These are phyloP conservation scores for Hydraecia micacea DNA, from an alignment of 2,888 invertebrate species.

Conservation along the genomic window DNA sequence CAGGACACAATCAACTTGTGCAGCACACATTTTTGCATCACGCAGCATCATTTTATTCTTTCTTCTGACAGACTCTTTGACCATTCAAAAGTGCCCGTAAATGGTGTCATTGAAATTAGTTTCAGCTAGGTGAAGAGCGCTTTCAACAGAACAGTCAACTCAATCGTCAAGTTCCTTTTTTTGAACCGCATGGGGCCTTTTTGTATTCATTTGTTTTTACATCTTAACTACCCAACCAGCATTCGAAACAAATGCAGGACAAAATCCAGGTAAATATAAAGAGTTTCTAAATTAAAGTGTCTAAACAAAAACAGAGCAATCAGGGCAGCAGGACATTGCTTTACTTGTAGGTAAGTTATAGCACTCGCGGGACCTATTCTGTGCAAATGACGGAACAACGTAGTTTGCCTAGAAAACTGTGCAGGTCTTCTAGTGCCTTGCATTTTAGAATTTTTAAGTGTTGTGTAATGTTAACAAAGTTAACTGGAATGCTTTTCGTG, in stretches of 20 bases:
- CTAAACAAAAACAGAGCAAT: conserved; percentile 55
- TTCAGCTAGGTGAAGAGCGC: neutral
- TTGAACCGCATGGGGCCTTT: neutral
- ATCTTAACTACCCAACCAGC: neutral
- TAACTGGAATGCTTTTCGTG: neutral
- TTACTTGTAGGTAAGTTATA: conserved; percentile 57
- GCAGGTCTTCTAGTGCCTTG: neutral
- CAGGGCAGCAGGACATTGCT: conserved; percentile 45
- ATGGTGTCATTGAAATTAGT: neutral
- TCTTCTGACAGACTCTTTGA: neutral
- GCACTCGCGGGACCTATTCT: conserved; percentile 58
- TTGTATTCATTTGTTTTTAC: neutral
- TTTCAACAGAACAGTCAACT: neutral
- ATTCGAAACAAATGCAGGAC: neutral
- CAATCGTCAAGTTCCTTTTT: neutral
- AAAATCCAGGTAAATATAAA: conserved; percentile 29
- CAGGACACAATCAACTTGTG: neutral
- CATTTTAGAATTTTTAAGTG: conserved; percentile 13
- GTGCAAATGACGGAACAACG: conserved; percentile 44
- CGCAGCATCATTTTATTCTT: neutral
- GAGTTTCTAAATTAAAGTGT: conserved; percentile 48
- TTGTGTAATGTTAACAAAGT: neutral
- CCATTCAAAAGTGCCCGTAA: neutral
- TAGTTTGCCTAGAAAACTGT: conserved; percentile 41
- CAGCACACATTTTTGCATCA: neutral